A percentile compares a stretch with the other conserved stretches of the same genome.
Evolutionary conservation across 1,140 invertebrate genomes (phyloP).

Genomic region (Mesaphorura yosii): DNA sequence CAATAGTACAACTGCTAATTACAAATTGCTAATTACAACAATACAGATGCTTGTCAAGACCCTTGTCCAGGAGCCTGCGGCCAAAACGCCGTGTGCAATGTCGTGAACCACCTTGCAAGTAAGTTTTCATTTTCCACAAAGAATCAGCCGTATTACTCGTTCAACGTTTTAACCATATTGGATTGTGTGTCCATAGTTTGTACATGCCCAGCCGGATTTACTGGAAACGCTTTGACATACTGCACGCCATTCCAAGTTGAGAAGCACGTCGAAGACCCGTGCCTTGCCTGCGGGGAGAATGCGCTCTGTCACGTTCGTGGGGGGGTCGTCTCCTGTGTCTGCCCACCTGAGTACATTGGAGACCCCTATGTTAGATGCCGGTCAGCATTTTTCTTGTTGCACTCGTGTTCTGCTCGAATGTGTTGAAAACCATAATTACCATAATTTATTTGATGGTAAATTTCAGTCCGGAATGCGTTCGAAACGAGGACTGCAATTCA

Average conservation of each 20-base stretch:
- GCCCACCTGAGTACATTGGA: constrained; percentile 54
- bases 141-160: too few species aligned
- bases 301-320: constrained; percentile 61
- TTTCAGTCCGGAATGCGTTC: constrained; percentile 48
- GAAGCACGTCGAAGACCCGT: constrained; percentile 52
- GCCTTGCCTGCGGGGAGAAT: constrained; percentile 52
- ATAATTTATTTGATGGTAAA: too few species aligned
- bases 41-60: too few species aligned
- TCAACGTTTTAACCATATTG: too few species aligned
- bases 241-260: constrained; percentile 40
- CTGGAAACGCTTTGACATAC: constrained; percentile 34
- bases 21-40: too few species aligned
- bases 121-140: too few species aligned
- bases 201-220: constrained; percentile 39
- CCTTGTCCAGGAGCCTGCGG: constrained; percentile 62
- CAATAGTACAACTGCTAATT: too few species aligned
- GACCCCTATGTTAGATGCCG: constrained; percentile 49
- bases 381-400: constrained; percentile 3
- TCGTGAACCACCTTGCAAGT: constrained; percentile 56
- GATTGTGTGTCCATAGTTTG: too few species aligned
- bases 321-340: constrained; percentile 59
- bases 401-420: too few species aligned
- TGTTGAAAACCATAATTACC: too few species aligned
- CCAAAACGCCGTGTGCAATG: constrained; percentile 46
- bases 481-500: not conserved